phyloP scores from a whole-genome alignment of 2,888 invertebrate genomes.

The Melipona beecheii region DNA sequence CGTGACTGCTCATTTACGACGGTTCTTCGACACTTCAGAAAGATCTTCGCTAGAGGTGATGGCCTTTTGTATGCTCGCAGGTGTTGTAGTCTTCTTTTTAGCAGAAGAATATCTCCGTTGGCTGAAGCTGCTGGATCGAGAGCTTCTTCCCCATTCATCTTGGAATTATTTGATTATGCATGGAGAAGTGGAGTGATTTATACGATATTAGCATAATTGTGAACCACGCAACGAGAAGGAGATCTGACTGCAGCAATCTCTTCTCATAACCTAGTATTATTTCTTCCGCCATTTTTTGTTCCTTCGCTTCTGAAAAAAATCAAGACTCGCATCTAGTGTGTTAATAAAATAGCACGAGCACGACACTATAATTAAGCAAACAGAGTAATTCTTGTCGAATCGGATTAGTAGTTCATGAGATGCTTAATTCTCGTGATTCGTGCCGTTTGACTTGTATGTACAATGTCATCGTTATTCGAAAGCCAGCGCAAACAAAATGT shows the following conservation, averaged over 20 bases:
- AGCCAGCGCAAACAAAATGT: conserved; percentile 49
- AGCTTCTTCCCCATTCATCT: not conserved
- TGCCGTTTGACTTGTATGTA: not conserved
- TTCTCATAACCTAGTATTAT: not conserved
- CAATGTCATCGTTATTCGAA: conserved; percentile 39
- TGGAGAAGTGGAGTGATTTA: conserved; percentile 11
- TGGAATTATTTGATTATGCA: not conserved
- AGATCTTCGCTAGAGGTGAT: not conserved
- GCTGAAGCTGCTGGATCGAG: not conserved
- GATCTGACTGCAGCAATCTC: not conserved
- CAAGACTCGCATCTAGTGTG: too few relatives aligned
- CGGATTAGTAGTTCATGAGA: conserved; percentile 1
- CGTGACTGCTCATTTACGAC: conserved; percentile 15
- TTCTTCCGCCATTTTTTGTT: not conserved
- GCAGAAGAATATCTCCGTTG: not conserved
- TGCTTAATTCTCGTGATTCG: not conserved
- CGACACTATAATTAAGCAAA: not conserved
- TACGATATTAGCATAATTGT: conserved; percentile 43
- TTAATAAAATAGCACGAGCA: too few relatives aligned
- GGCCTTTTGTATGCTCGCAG: too few relatives aligned
- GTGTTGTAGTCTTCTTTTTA: not conserved
- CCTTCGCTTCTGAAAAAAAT: not conserved
- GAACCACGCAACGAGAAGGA: not conserved
- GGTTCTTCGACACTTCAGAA: not conserved
- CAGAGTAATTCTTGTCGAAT: not conserved